These are phyloP conservation scores for Chanos chanos DNA, from an alignment of 2,797 vertebrate genomes.

Conservation along the genomic window DNA sequence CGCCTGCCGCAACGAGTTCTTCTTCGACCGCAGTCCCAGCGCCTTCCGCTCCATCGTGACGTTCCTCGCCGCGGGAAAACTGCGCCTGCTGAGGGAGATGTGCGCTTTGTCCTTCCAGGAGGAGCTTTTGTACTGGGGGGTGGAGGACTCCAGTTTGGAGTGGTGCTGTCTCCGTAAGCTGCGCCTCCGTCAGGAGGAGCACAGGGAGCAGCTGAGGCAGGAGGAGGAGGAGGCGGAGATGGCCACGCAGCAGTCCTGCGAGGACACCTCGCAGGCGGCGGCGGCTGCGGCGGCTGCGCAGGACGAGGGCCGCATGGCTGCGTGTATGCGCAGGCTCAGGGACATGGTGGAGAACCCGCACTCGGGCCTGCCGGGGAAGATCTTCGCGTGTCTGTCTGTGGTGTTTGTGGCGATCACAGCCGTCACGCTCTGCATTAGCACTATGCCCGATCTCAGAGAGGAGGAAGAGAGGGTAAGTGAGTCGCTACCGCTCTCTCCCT, in stretches of 20 bases:
- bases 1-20: conserved; percentile 87
- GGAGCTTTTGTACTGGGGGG: conserved; percentile 95
- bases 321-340: conserved; percentile 81
- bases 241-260: conserved; percentile 58
- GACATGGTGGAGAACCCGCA: conserved; percentile 95
- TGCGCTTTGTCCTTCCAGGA: conserved; percentile 94
- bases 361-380: conserved; percentile 89
- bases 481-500: background rate
- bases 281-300: conserved; percentile 35
- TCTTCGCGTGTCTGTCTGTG: conserved; percentile 91
- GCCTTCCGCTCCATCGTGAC: conserved; percentile 93
- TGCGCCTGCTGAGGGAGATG: conserved; percentile 88
- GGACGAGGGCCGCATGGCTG: conserved; percentile 56
- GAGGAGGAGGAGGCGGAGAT: conserved; percentile 69
- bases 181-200: conserved; percentile 86
- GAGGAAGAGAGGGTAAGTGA: conserved; percentile 92
- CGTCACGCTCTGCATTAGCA: conserved; percentile 92
- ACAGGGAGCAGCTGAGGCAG: conserved; percentile 77
- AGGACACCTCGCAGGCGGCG: conserved; percentile 60
- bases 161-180: conserved; percentile 93
- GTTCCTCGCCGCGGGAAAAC: conserved; percentile 90
- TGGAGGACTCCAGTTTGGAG: conserved; percentile 88
- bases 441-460: conserved; percentile 92
- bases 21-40: conserved; percentile 92
- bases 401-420: conserved; percentile 91